Evolutionary conservation across 2,113 vertebrate genomes (phyloP).

Genomic region (Camelus bactrianus): DNA sequence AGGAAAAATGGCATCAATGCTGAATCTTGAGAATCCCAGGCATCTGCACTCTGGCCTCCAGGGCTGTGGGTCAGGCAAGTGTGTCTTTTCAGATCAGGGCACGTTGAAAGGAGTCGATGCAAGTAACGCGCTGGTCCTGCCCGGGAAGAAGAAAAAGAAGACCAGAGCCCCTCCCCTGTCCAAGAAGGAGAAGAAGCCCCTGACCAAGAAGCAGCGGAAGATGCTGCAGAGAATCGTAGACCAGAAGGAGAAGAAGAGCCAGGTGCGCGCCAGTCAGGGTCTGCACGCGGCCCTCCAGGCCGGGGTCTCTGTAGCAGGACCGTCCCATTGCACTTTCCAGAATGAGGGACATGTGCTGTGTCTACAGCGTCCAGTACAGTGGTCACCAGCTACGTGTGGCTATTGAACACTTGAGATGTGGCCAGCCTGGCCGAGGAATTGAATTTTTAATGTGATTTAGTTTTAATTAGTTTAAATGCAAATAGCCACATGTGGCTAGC

Average conservation of each 20-base stretch:
- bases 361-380: rapidly evolving
- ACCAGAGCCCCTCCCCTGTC: conserved; percentile 55
- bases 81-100: conserved; percentile 84
- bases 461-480: neutral
- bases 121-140: conserved; percentile 94
- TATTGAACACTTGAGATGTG: neutral
- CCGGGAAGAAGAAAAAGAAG: conserved; percentile 90
- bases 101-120: conserved; percentile 93
- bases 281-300: rapidly evolving
- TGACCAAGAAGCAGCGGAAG: conserved; percentile 95
- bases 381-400: rapidly evolving
- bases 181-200: conserved; percentile 87
- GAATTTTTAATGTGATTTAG: neutral
- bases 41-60: rapidly evolving
- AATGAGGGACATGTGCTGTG: neutral
- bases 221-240: conserved; percentile 94
- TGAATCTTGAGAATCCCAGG: rapidly evolving
- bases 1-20: neutral
- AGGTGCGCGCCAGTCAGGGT: conserved; percentile 81
- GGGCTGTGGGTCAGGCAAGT: neutral
- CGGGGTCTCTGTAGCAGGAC: no score
- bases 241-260: conserved; percentile 94
- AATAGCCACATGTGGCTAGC: no score
- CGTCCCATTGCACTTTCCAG: neutral
- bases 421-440: neutral